phyloP scores from a whole-genome alignment of 2,113 vertebrate genomes.

The Propithecus coquereli region DNA sequence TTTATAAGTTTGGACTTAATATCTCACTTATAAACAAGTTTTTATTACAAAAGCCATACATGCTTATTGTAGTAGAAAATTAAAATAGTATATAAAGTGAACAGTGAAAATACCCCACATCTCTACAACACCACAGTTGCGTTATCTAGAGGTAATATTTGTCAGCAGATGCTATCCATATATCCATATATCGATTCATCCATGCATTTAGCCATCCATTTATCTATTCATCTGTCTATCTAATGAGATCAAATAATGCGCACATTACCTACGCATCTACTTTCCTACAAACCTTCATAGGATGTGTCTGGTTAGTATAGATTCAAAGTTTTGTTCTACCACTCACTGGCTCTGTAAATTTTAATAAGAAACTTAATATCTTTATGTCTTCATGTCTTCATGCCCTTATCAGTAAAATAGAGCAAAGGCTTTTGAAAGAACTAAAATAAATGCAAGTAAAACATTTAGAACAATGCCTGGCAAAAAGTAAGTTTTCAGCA shows the following conservation, averaged over 20 bases:
- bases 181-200: neutral
- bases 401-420: neutral
- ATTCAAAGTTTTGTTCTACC: neutral
- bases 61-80: slow-evolving; percentile 10
- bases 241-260: neutral
- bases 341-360: neutral
- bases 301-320: neutral
- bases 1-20: neutral
- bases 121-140: neutral
- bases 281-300: neutral
- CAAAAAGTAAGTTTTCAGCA: neutral
- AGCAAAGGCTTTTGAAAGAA: neutral
- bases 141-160: neutral
- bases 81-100: slow-evolving; percentile 22
- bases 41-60: neutral
- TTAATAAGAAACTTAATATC: neutral
- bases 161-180: neutral
- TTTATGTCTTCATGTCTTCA: neutral
- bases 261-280: neutral
- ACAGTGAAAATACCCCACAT: neutral
- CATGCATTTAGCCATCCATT: neutral
- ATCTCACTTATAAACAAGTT: neutral
- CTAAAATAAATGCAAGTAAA: neutral
- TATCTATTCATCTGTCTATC: neutral
- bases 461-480: neutral